A percentile compares a stretch with the other conserved stretches of the same genome.
Evolutionary conservation across 2,797 vertebrate species (phyloP).

Genomic region (Pogonophryne albipinna): DNA sequence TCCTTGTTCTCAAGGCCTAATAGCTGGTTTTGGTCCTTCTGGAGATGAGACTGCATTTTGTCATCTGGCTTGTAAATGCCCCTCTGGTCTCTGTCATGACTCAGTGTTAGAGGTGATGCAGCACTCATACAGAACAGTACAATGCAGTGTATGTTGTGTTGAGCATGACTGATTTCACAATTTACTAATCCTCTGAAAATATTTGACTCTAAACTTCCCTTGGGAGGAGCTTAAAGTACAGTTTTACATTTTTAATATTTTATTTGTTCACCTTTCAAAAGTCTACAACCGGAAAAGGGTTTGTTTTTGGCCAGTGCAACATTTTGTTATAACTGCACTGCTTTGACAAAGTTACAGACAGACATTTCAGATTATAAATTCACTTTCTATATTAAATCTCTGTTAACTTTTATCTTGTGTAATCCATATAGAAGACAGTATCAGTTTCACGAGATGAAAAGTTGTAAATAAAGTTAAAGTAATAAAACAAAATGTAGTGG

Average conservation of each 20-base stretch:
- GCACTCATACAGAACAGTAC: neutral
- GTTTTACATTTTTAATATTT: neutral
- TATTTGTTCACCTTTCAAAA: neutral
- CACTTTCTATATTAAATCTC: neutral
- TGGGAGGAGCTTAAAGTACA: neutral
- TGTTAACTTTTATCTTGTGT: neutral
- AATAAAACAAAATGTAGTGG: neutral
- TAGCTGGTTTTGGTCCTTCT: slow-evolving; percentile 31
- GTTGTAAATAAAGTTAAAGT: neutral
- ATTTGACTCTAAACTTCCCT: slow-evolving; percentile 2
- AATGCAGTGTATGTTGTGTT: slow-evolving; percentile 12
- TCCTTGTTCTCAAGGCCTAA: slow-evolving; percentile 33
- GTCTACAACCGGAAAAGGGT: neutral
- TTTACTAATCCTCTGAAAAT: slow-evolving; percentile 2
- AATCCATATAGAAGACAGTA: neutral
- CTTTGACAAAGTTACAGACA: neutral
- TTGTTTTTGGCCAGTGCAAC: neutral
- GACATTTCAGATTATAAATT: too few species aligned
- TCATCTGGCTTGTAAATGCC: slow-evolving; percentile 4
- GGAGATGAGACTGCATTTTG: slow-evolving; percentile 32
- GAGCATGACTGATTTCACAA: slow-evolving; percentile 33
- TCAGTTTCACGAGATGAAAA: neutral
- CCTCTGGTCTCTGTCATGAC: neutral
- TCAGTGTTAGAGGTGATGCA: neutral
- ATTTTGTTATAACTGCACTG: neutral